These are phyloP conservation scores for Chrysolina haemoptera DNA, from an alignment of 2,888 invertebrate species.

Conservation along the genomic window DNA sequence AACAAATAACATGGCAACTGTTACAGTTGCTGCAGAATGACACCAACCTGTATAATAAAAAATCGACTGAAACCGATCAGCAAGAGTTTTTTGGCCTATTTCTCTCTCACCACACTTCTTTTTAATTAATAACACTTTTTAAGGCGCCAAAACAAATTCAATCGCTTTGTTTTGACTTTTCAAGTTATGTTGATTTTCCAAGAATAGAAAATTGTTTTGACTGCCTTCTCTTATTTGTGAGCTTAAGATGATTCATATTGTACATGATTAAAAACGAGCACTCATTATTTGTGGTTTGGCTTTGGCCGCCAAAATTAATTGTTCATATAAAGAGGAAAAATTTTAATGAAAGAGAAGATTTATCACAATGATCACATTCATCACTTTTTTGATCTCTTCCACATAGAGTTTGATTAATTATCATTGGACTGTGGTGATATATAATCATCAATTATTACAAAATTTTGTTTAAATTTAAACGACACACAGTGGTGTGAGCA, in stretches of 20 bases:
- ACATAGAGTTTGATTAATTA: not conserved
- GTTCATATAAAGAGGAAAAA: not conserved
- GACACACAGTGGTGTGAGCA: not conserved
- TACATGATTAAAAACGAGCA: not conserved
- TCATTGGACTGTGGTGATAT: not conserved
- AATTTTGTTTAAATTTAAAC: not conserved
- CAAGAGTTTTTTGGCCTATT: no score
- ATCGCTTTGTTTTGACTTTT: not conserved
- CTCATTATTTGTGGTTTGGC: not conserved
- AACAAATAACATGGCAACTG: not conserved
- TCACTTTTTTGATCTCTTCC: constrained; percentile 13
- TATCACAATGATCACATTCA: not conserved
- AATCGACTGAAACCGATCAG: no score
- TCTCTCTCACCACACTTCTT: no score
- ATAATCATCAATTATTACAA: not conserved
- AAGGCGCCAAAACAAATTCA: not conserved
- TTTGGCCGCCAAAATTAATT: not conserved
- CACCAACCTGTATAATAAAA: not conserved
- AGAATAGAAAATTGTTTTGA: constrained; percentile 10
- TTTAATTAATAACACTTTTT: not conserved
- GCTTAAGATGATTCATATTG: not conserved
- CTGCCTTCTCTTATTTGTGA: not conserved
- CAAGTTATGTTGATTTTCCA: not conserved
- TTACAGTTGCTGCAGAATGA: not conserved
- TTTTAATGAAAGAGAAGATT: not conserved